Conservation (phyloP, 2,113 vertebrate genomes). For the Dipodomys stephensi region DNA sequence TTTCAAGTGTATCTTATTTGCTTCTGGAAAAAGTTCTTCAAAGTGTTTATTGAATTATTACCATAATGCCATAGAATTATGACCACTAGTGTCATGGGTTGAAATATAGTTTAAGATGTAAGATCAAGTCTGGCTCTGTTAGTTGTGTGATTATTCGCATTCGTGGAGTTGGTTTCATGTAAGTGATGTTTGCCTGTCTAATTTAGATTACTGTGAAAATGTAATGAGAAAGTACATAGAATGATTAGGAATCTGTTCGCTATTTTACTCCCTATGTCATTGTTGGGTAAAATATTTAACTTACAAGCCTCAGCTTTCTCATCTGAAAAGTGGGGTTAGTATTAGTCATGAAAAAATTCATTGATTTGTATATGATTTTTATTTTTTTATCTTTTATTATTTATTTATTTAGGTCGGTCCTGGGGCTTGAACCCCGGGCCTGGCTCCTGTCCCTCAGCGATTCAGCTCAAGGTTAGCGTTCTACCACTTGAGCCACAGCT, state of each 20-base stretch:
- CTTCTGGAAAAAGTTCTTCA: not conserved
- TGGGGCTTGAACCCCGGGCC: too few species aligned
- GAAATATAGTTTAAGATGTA: not conserved
- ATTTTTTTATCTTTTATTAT: too few species aligned
- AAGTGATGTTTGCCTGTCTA: not conserved
- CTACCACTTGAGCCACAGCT: too few species aligned
- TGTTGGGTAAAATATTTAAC: conserved; percentile 18
- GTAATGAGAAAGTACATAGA: not conserved
- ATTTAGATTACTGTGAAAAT: not conserved
- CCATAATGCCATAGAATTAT: not conserved
- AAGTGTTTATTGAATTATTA: conserved; percentile 5
- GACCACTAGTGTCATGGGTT: not conserved
- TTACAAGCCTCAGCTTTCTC: not conserved
- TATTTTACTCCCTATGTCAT: conserved; percentile 1
- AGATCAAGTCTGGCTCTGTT: not conserved
- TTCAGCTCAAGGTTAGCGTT: too few species aligned
- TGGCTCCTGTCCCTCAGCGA: too few species aligned
- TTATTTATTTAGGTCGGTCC: too few species aligned
- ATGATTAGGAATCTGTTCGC: conserved; percentile 28
- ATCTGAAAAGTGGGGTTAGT: not conserved
- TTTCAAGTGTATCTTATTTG: not conserved
- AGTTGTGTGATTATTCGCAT: conserved; percentile 10
- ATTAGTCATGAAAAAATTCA: not conserved
- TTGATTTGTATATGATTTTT: not conserved
- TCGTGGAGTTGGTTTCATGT: conserved; percentile 54